Evolutionary conservation across 2,888 invertebrate species (phyloP), one percentile per base, ranked within the genome.

Genomic region (Ligdia adustata): DNA sequence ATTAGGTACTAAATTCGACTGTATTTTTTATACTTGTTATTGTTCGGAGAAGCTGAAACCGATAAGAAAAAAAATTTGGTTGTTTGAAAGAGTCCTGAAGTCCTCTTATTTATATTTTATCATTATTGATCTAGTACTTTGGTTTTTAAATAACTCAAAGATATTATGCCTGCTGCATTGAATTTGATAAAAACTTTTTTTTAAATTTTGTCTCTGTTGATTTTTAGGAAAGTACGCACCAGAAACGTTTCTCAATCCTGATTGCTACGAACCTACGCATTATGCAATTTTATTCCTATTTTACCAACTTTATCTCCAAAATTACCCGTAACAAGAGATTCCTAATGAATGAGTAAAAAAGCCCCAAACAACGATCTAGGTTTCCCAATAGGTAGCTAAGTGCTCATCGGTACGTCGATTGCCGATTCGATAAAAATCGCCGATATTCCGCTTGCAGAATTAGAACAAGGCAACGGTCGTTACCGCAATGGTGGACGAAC

Each of bases 401-500:
- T 48, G 43, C 29, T 49, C 54, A 52, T 47, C 38, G 44, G 42
- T 49, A 49, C 27, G 50, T 50, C 40, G 61, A 54, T 63, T 48
- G 37, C 15, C 28, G 28, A 67, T 69, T 57, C 64, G 65, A 72
- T 72, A 67, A 72, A 72, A 71, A 75, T 68, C 62, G 56, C 50
- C 64, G 56, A 73, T 72, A 73, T 68, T 69, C 68, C 66, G 67
- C 66, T 72, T 72, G 62, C 70, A 62, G 72, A 77, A 79, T 65
- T 64, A 63, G 73, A 56, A 64, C 75, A 72, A 75, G 74, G 75
- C 65, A 64, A 66, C 58, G 55, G 64, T 67, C 72, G 60, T 67
- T 55, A 38, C 22, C 38, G 66, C 72, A 73, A 63, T 26, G 18
- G 35, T 27, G 47, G 43, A 49, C 39, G 51, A 32, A 55, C 20